A percentile compares a stretch with the other conserved stretches of the same genome.
These are phyloP conservation scores for Nemotelus nigrinus DNA, from an alignment of 2,888 invertebrate species.

Conservation along the genomic window DNA sequence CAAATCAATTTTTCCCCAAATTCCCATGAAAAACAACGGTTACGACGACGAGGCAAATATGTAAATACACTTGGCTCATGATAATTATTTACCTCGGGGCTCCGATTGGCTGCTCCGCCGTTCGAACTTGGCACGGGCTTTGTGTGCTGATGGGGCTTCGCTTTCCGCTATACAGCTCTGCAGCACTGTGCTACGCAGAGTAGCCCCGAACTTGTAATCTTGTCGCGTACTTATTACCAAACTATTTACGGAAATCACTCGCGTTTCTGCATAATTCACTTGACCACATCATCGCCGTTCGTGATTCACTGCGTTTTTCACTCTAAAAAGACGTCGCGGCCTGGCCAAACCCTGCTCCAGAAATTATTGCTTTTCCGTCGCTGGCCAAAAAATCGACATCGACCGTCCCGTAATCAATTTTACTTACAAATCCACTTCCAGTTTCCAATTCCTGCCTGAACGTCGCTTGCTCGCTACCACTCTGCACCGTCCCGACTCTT, in stretches of 20 bases:
- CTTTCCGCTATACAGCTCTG: conserved; percentile 24
- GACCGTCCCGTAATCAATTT: conserved; percentile 44
- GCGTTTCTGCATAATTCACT: conserved; percentile 30
- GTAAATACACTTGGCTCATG: conserved; percentile 40
- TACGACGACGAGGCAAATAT: conserved; percentile 32
- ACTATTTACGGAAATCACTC: conserved; percentile 41
- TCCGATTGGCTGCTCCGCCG: conserved; percentile 38
- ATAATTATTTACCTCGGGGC: conserved; percentile 44
- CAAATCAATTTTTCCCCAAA: conserved; percentile 35
- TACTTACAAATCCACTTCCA: conserved; percentile 43
- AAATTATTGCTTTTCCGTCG: conserved; percentile 36
- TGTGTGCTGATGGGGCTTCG: conserved; percentile 32
- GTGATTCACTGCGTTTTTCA: conserved; percentile 27
- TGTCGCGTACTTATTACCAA: conserved; percentile 6
- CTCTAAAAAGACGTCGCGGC: conserved; percentile 23
- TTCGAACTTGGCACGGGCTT: neutral
- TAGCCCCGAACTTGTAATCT: conserved; percentile 36
- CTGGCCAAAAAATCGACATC: conserved; percentile 43
- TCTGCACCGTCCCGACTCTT: neutral
- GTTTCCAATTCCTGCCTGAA: conserved; percentile 40
- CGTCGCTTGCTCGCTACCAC: conserved; percentile 21
- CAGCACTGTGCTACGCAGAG: conserved; percentile 6
- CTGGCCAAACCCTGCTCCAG: conserved; percentile 41
- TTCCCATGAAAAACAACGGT: conserved; percentile 38
- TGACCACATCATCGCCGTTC: conserved; percentile 26